These are phyloP conservation scores for Microplitis mediator DNA, from an alignment of 1,140 invertebrate genomes.

Conservation along the genomic window DNA sequence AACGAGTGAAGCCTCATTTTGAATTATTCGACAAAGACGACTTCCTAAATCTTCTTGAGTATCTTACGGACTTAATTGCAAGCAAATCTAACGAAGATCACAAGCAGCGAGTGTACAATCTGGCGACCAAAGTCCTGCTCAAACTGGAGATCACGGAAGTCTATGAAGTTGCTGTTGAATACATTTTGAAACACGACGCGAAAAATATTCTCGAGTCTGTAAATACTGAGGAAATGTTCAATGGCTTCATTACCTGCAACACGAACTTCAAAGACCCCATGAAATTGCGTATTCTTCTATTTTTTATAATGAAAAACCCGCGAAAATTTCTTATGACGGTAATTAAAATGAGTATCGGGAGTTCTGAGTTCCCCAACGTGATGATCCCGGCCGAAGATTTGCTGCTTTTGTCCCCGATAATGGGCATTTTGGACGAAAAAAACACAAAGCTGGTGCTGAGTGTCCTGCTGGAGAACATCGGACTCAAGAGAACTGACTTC, in stretches of 20 bases:
- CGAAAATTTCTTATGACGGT: constrained; percentile 43
- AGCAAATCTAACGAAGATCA: constrained; percentile 23
- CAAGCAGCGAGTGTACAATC: constrained; percentile 34
- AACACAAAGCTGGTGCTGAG: constrained; percentile 26
- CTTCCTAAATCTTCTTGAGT: constrained; percentile 43
- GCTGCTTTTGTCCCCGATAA: constrained; percentile 39
- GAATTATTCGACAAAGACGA: constrained; percentile 35
- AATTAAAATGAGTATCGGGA: constrained; percentile 45
- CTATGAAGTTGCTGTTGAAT: constrained; percentile 40
- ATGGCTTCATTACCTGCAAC: constrained; percentile 42
- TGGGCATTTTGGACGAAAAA: constrained; percentile 36
- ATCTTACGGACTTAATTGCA: constrained; percentile 39
- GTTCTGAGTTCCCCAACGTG: constrained; percentile 33
- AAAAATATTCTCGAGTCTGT: constrained; percentile 35
- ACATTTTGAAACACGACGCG: constrained; percentile 45
- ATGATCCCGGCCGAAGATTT: constrained; percentile 44
- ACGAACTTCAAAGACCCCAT: constrained; percentile 30
- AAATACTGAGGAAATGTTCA: constrained; percentile 39
- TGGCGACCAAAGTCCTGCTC: constrained; percentile 30
- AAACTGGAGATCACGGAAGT: constrained; percentile 34
- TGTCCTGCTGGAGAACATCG: constrained; percentile 21
- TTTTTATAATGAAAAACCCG: constrained; percentile 47
- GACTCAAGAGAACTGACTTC: constrained; percentile 32
- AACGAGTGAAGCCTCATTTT: constrained; percentile 32
- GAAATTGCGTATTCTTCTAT: constrained; percentile 37